These are phyloP conservation scores for Coreoperca whiteheadi DNA, from an alignment of 2,113 vertebrate species.

Conservation along the genomic window DNA sequence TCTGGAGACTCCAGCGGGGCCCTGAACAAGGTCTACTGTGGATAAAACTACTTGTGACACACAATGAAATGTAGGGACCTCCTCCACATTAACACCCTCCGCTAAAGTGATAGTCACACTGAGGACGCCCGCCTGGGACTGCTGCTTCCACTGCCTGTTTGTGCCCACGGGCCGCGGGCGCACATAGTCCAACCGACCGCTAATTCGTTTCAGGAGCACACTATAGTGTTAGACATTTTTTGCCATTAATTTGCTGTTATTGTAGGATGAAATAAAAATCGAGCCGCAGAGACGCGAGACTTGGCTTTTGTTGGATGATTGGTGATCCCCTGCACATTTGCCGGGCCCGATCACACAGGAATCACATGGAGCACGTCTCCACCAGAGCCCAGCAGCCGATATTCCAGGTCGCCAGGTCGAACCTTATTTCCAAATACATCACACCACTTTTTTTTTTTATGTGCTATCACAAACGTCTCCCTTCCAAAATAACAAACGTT, in stretches of 20 bases:
- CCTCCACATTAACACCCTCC: slow-evolving; percentile 63
- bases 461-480: too few relatives aligned
- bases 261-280: too few relatives aligned
- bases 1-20: slow-evolving; percentile 78
- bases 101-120: slow-evolving; percentile 67
- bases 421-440: not conserved
- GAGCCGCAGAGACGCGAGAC: not conserved
- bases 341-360: not conserved
- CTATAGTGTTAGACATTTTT: slow-evolving; percentile 2
- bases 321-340: not conserved
- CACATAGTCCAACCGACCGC: too few relatives aligned
- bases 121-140: slow-evolving; percentile 14
- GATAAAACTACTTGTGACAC: slow-evolving; percentile 74
- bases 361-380: too few relatives aligned
- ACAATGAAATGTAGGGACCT: slow-evolving; percentile 72
- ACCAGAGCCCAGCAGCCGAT: too few relatives aligned
- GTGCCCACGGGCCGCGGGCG: not conserved
- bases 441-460: too few relatives aligned
- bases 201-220: not conserved
- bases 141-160: slow-evolving; percentile 33
- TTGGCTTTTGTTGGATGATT: not conserved
- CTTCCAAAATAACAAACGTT: too few relatives aligned
- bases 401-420: too few relatives aligned
- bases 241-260: not conserved
- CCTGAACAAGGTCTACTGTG: slow-evolving; percentile 61